phyloP scores from a whole-genome alignment of 2,888 invertebrate species.

The Tolmerus cingulatus region DNA sequence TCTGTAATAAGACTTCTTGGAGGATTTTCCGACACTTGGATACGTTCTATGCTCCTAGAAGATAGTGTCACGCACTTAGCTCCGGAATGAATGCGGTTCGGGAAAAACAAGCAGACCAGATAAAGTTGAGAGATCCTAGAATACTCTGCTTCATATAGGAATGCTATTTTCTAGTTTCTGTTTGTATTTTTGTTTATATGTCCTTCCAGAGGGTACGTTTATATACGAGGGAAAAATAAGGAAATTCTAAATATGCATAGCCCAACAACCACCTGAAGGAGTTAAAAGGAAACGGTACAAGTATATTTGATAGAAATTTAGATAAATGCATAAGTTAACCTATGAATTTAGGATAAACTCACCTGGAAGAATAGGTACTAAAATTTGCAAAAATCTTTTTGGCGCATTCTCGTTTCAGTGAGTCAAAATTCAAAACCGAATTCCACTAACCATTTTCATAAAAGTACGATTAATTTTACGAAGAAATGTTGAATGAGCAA shows the following conservation, averaged over 20 bases:
- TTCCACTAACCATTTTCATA: too few species aligned
- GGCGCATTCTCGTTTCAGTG: too few species aligned
- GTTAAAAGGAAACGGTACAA: not conserved
- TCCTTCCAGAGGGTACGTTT: not conserved
- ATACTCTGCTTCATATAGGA: not conserved
- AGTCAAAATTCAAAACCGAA: too few species aligned
- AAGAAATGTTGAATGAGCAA: too few species aligned
- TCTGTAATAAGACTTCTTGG: not conserved
- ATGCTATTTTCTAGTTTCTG: not conserved
- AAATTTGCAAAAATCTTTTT: too few species aligned
- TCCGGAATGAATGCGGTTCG: slow-evolving; percentile 3
- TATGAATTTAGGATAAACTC: too few species aligned
- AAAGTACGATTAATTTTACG: too few species aligned
- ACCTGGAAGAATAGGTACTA: too few species aligned
- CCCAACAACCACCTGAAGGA: not conserved
- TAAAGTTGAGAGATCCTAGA: not conserved
- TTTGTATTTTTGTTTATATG: not conserved
- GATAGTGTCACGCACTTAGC: slow-evolving; percentile 25
- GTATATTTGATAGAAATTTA: not conserved
- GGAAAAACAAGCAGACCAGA: not conserved
- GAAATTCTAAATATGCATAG: not conserved
- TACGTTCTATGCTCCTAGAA: not conserved
- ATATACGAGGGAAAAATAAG: not conserved
- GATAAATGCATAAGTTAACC: too few species aligned
- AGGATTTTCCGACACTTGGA: not conserved